Evolutionary conservation across 2,113 vertebrate genomes (phyloP).

Genomic region (Cololabis saira): DNA sequence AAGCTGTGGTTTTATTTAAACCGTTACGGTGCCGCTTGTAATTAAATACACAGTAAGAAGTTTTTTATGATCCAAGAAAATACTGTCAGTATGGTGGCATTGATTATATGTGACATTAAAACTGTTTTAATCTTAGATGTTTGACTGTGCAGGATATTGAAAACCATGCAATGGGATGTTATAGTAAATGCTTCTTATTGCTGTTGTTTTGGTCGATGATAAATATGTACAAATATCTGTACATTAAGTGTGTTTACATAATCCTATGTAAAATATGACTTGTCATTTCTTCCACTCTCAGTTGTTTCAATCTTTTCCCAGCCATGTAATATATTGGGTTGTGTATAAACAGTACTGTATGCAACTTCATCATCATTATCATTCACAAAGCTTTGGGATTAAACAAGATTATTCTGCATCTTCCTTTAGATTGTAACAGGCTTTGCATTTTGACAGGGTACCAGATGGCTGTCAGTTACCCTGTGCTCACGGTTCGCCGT

Average conservation of each 20-base stretch:
- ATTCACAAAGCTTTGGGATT: constrained; percentile 31
- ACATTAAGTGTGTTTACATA: constrained; percentile 22
- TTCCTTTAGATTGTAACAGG: constrained; percentile 21
- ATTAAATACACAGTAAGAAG: constrained; percentile 18
- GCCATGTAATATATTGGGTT: constrained; percentile 20
- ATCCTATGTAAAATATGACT: constrained; percentile 11
- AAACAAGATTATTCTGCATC: constrained; percentile 34
- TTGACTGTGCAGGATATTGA: constrained; percentile 46
- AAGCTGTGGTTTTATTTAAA: constrained; percentile 8
- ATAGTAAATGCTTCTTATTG: constrained; percentile 49
- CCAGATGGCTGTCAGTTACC: constrained; percentile 71
- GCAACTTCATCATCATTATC: constrained; percentile 22
- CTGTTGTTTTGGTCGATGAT: constrained; percentile 42
- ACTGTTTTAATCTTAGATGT: constrained; percentile 30
- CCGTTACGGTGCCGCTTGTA: constrained; percentile 2
- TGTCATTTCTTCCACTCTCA: neutral
- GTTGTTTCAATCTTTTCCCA: neutral
- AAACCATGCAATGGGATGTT: constrained; percentile 53
- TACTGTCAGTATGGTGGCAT: constrained; percentile 17
- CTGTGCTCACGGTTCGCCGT: constrained; percentile 28
- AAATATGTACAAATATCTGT: constrained; percentile 62
- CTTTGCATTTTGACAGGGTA: constrained; percentile 46
- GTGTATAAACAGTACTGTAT: constrained; percentile 31
- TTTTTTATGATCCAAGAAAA: constrained; percentile 35
- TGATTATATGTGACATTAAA: constrained; percentile 18